Base-by-base conservation (phyloP, 92 coral and sea anemone genomes). In the Diadumene lineata region DNA sequence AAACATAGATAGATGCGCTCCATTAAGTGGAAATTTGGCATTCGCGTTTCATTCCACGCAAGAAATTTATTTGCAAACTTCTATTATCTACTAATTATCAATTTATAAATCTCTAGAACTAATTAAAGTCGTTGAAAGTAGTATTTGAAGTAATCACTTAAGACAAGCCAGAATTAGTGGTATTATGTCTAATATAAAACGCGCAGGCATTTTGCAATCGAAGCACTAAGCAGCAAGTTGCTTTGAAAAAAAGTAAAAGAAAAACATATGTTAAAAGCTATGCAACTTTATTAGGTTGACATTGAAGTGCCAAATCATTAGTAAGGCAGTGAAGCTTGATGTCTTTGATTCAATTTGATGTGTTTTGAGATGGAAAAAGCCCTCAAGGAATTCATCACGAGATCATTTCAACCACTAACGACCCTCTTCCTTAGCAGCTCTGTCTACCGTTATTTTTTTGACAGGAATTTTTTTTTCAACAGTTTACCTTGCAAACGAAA, bases 1-100 rank as follows among this genome's bases (percentile, higher is more conserved):
- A 17, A 55, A 55, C 63, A 71, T 22, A 13, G 26, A 71, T 56
- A 73, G 78, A 57, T 60, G 67, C 78, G 78, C 50, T 33, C 46
- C 68, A 73, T n/a, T 73, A 56, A 31, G 60, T 32, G 29, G 46
- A 18, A 21, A 34, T 56, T 31, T 53, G 51, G n/a, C n/a, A n/a
- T n/a, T n/a, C n/a, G n/a, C 48, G 48, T 38, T 4, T 38, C 13
- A 38, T 38, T 4, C 13, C 48, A 38, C 48, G 6, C 6, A 38
- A 21, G 22, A 53, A 34, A 46, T 34, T 72, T 56, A 32, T 38
- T 72, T 72, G 50, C 21, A 55, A 72, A 31, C 32, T 21, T 13
- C 13, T 38, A 4, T 13, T 38, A 38, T 38, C 13, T 6, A 38
- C 48, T 38, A 38, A 38, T 38, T 38, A 38, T 38, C 48, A 38